Base-by-base conservation (phyloP, 1,140 invertebrate species). In the Drosophila suzukii region DNA sequence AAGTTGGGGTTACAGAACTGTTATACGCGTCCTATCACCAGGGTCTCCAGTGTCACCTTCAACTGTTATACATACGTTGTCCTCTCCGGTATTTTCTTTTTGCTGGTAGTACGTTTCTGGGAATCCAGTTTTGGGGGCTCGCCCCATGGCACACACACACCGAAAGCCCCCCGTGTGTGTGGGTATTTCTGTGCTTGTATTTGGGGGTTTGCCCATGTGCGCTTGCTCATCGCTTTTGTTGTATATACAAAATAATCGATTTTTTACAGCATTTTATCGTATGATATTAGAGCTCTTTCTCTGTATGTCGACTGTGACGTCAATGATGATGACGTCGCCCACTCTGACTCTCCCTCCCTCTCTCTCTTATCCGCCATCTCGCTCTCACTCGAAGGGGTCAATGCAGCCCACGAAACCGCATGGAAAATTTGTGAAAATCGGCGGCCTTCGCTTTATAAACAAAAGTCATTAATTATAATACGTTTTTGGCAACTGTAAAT, bases 111-210 rank as follows among this genome's bases (percentile, higher is more conserved):
- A 24, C 60, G 49, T 62, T 50, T 70, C 81, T 78, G 65, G 70
- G 65, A 81, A 81, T 78, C 85, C 77, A 89, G 85, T 89, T 89
- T 89, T 89, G 85, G 84, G 84, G 84, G 84, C 81, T 89, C 85
- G 85, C 85, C 85, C 80, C 77, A 75, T 60, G 51, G 44, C 55
- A 80, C 41, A 41, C 47, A 78, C 20, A 59, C 43, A 56, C 10
- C 43, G 0, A 27, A 10, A 36, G 30, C 44, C 20, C 10, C 10
- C 32, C 20, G 46, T 32, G n/a, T 38, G 11, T 43, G 20, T 41
- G 38, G 65, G 41, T 62, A 8, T 15, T 47, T 39, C 8, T 49
- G 10, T 38, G 32, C 38, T 13, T 76, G 50, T 58, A 51, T 74
- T 74, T 50, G 61, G 17, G 59, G 56, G 38, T 43, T 75, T 67